Base-by-base conservation (phyloP, 2,113 vertebrate species). In the Agapornis roseicollis region DNA sequence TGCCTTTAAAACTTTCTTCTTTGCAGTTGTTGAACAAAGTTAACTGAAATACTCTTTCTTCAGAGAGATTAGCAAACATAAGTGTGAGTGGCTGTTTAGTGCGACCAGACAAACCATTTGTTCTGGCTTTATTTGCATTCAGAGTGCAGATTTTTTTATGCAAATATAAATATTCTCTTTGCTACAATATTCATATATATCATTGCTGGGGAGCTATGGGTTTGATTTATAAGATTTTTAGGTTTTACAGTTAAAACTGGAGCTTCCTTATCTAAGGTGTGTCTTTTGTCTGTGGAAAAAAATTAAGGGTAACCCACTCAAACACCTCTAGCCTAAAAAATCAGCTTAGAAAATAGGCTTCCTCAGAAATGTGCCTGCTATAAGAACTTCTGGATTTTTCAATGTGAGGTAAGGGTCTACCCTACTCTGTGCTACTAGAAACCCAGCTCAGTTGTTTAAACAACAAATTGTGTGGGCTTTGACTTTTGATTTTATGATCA, bases 1-100 rank as follows among this genome's bases (percentile, higher is more conserved):
- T 95, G 93, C 93, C 95, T 97, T 97, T 96, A 93, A 95, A 97
- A 97, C 92, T 97, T 97, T 85, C 49, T 97, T 95, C 88, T 96
- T 96, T 97, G 96, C 80, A 58, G 96, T 92, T 91, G 78, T 84
- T 96, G 90, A 97, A 90, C 79, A 80, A 90, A 89, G 39, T 85
- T 92, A 92, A 50, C 73, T 94, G 95, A 95, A 96, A 90, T 85
- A 74, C 42, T 84, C 65, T 89, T 91, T 94, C 83, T 93, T 89
- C 80, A 88, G 81, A 91, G 35, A 65, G 41, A 88, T 68, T 95
- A 95, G 72, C 44, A 79, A 69, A 27, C 16, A 81, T 61, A 70
- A 88, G 9, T 39, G 28, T 65, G 53, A 84, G 69, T 56, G 52
- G n/a, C 58, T 94, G 15, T 53, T 9, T 63, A 24, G 28, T 52